Conservation (phyloP, 2,888 invertebrate species). For the Malthinus seriepunctatus region DNA sequence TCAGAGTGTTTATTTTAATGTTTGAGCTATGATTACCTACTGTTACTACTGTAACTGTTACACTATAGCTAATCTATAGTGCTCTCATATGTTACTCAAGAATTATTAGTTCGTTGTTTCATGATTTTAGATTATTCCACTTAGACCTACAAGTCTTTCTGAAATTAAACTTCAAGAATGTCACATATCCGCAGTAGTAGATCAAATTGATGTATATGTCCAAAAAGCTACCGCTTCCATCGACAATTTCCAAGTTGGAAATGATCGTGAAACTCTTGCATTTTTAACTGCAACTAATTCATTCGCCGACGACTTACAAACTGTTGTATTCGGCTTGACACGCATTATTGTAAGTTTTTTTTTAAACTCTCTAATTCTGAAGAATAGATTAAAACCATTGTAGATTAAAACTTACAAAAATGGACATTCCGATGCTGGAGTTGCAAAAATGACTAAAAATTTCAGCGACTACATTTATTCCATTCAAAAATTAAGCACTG, state of each 20-base stretch:
- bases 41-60: too few relatives aligned
- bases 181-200: too few relatives aligned
- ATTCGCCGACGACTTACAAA: not conserved
- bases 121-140: too few relatives aligned
- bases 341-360: not conserved
- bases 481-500: not conserved
- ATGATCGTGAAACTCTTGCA: not conserved
- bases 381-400: not conserved
- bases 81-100: too few relatives aligned
- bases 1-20: too few relatives aligned
- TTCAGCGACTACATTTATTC: not conserved
- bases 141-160: too few relatives aligned
- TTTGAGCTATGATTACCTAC: too few relatives aligned
- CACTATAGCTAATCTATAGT: too few relatives aligned
- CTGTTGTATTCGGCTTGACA: not conserved
- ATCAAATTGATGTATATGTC: too few relatives aligned
- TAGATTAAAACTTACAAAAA: not conserved
- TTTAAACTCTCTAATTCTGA: not conserved
- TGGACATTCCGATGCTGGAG: not conserved
- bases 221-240: too few relatives aligned
- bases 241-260: not conserved
- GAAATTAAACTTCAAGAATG: too few relatives aligned
- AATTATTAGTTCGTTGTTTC: too few relatives aligned
- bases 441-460: not conserved
- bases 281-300: not conserved